phyloP scores from a whole-genome alignment of 2,888 invertebrate species.

The Andrena trimmerana region DNA sequence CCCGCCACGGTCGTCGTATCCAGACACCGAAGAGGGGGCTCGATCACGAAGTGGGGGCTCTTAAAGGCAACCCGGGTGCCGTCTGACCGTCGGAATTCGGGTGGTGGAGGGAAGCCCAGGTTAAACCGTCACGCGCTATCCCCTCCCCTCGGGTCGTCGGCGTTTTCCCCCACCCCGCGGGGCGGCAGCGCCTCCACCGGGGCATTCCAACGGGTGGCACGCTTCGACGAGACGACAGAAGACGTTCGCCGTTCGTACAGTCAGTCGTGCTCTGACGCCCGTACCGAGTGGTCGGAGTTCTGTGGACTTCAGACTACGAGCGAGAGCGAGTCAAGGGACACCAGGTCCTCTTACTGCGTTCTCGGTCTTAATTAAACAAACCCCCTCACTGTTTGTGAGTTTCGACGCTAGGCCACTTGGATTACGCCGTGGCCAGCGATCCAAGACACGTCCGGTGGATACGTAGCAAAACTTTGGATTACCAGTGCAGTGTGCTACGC shows the following conservation, averaged over 20 bases:
- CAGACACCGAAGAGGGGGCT: conserved; percentile 29
- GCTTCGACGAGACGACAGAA: conserved; percentile 79
- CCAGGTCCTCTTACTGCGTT: conserved; percentile 20
- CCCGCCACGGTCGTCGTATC: conserved; percentile 46
- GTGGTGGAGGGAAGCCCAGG: conserved; percentile 80
- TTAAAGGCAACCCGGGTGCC: conserved; percentile 77
- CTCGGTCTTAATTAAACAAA: neutral
- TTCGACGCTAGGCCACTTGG: conserved; percentile 13
- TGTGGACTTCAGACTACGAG: conserved; percentile 37
- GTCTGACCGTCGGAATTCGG: conserved; percentile 81
- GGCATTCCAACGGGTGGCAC: conserved; percentile 82
- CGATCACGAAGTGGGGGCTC: conserved; percentile 57
- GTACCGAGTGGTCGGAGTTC: conserved; percentile 78
- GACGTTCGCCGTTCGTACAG: conserved; percentile 76
- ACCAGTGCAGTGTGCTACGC: conserved; percentile 65
- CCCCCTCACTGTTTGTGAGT: neutral
- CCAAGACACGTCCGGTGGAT: conserved; percentile 22
- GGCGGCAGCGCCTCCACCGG: conserved; percentile 65
- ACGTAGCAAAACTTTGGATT: conserved; percentile 57
- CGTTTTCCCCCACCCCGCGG: conserved; percentile 67
- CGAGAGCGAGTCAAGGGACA: conserved; percentile 21
- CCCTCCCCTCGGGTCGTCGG: conserved; percentile 71
- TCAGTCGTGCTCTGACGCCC: conserved; percentile 83
- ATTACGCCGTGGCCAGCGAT: conserved; percentile 28
- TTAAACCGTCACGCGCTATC: conserved; percentile 83